phyloP scores from a whole-genome alignment of 1,140 invertebrate genomes.

The Pectinophora gossypiella region DNA sequence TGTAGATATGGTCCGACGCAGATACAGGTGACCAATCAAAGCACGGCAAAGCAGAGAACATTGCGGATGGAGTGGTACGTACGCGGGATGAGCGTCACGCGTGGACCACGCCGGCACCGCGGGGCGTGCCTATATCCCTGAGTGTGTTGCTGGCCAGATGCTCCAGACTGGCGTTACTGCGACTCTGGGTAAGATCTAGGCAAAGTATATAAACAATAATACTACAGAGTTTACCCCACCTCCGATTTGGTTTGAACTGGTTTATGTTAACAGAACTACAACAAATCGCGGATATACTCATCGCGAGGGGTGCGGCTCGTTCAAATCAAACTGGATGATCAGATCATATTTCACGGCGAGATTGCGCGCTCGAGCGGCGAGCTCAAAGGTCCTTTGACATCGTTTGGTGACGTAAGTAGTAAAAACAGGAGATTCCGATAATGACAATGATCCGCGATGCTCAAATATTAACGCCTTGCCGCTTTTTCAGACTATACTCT shows the following conservation, averaged over 20 bases:
- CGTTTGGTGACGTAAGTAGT: slow-evolving; percentile 87
- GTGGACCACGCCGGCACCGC: slow-evolving; percentile 80
- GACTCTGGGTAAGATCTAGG: slow-evolving; percentile 85
- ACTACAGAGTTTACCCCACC: too few relatives aligned
- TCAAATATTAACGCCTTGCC: too few relatives aligned
- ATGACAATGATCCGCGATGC: too few relatives aligned
- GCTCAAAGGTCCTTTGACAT: slow-evolving; percentile 80
- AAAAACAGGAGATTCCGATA: too few relatives aligned
- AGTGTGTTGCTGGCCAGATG: slow-evolving; percentile 76
- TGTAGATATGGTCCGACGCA: slow-evolving; percentile 56
- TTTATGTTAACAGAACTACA: slow-evolving; percentile 95
- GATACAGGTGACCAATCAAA: slow-evolving; percentile 45
- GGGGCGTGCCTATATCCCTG: slow-evolving; percentile 76
- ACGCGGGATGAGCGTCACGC: slow-evolving; percentile 86
- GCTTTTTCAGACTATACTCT: slow-evolving; percentile 85
- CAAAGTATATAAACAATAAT: too few relatives aligned
- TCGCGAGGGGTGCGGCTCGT: slow-evolving; percentile 84
- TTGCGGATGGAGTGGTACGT: slow-evolving; percentile 83
- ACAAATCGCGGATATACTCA: slow-evolving; percentile 90
- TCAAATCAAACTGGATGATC: slow-evolving; percentile 81
- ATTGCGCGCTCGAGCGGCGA: slow-evolving; percentile 85
- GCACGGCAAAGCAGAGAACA: slow-evolving; percentile 61
- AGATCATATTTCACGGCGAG: slow-evolving; percentile 86
- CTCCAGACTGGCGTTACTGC: slow-evolving; percentile 80
- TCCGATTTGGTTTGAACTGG: too few relatives aligned